Evolutionary conservation across 2,888 invertebrate species (phyloP).

Genomic region (Xestia sexstrigata): DNA sequence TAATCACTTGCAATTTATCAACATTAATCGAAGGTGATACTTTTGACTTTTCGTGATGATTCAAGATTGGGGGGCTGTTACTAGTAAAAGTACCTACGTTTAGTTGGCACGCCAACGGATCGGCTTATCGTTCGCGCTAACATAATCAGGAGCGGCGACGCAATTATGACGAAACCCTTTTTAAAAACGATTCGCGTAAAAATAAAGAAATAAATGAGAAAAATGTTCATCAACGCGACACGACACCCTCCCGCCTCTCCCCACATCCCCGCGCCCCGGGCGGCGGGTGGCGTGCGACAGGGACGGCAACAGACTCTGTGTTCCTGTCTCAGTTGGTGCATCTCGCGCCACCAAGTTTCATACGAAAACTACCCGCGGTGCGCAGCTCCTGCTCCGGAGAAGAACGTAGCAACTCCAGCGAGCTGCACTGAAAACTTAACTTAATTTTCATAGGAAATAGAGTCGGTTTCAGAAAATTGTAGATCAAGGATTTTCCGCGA

Average conservation of each 20-base stretch:
- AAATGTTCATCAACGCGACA: slow-evolving; percentile 91
- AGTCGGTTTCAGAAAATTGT: slow-evolving; percentile 35
- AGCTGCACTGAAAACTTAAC: slow-evolving; percentile 49
- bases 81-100: slow-evolving; percentile 49
- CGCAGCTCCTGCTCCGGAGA: slow-evolving; percentile 74
- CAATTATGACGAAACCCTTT: slow-evolving; percentile 90
- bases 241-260: slow-evolving; percentile 81
- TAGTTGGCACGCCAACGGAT: slow-evolving; percentile 66
- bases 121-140: slow-evolving; percentile 83
- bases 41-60: slow-evolving; percentile 40
- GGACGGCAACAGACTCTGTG: slow-evolving; percentile 74
- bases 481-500: slow-evolving; percentile 65
- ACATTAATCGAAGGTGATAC: slow-evolving; percentile 41
- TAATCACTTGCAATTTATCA: slow-evolving; percentile 55
- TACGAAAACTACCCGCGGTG: slow-evolving; percentile 90
- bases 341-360: slow-evolving; percentile 88
- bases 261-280: slow-evolving; percentile 78
- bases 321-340: slow-evolving; percentile 81
- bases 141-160: slow-evolving; percentile 87
- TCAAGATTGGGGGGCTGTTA: slow-evolving; percentile 39
- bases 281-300: slow-evolving; percentile 84
- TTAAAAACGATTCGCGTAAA: slow-evolving; percentile 90
- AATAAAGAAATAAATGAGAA: slow-evolving; percentile 89
- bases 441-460: slow-evolving; percentile 5
- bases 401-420: slow-evolving; percentile 69